Evolutionary conservation across 2,888 invertebrate species (phyloP).

Genomic region (Thereva nobilitata): DNA sequence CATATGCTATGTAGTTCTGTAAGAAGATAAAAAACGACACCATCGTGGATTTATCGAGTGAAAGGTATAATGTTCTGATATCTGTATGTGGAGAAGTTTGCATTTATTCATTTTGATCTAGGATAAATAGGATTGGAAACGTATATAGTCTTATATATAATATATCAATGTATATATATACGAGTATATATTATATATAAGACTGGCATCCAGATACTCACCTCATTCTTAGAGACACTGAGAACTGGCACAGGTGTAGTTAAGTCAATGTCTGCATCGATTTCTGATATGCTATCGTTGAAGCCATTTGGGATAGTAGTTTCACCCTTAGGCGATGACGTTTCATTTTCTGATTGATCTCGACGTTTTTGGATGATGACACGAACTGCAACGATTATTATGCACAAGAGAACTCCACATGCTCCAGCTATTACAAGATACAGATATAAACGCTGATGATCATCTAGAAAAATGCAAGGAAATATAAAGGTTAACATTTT

Average conservation of each 20-base stretch:
- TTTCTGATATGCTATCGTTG: slow-evolving; percentile 82
- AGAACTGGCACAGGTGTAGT: slow-evolving; percentile 65
- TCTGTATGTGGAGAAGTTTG: too few species aligned
- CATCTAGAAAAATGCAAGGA: slow-evolving; percentile 48
- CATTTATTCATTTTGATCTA: too few species aligned
- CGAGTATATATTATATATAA: too few species aligned
- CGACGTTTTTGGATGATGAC: slow-evolving; percentile 70
- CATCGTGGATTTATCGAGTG: neutral
- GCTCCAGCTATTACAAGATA: slow-evolving; percentile 79
- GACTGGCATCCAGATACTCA: slow-evolving; percentile 44
- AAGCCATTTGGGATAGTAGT: slow-evolving; percentile 82
- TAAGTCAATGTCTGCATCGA: slow-evolving; percentile 73
- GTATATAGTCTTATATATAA: too few species aligned
- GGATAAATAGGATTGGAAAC: too few species aligned
- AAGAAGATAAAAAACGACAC: slow-evolving; percentile 9
- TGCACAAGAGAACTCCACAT: slow-evolving; percentile 71
- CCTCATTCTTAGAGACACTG: slow-evolving; percentile 58
- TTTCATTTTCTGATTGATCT: slow-evolving; percentile 55
- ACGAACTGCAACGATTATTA: slow-evolving; percentile 70
- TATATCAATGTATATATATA: too few species aligned
- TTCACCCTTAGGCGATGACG: slow-evolving; percentile 67
- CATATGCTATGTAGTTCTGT: slow-evolving; percentile 56
- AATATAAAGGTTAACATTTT: slow-evolving; percentile 6
- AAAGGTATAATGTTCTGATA: too few species aligned
- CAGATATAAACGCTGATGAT: slow-evolving; percentile 69